Conservation (phyloP, 2,797 vertebrate genomes). For the Gallirallus australis region DNA sequence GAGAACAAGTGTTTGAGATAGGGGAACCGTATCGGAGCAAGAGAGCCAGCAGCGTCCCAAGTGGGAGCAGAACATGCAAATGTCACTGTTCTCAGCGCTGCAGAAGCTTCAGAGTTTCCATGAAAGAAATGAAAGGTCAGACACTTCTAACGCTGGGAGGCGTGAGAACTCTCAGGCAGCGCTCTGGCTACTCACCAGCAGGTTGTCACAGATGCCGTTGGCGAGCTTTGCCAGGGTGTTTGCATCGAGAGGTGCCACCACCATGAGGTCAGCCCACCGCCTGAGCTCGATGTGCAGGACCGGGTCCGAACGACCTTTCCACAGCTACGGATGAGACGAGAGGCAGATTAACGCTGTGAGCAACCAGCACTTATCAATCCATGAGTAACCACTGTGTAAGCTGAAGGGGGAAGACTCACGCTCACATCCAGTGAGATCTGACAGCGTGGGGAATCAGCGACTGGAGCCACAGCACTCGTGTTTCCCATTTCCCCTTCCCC, state of each 20-base stretch:
- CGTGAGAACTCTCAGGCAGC: not conserved
- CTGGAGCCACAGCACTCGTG: not conserved
- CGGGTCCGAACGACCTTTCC: slow-evolving; percentile 88
- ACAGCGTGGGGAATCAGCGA: not conserved
- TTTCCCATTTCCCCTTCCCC: not conserved
- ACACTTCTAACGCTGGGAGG: not conserved
- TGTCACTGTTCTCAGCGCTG: not conserved
- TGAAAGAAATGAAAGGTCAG: not conserved
- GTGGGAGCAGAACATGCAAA: not conserved
- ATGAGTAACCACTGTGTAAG: not conserved
- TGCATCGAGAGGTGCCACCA: slow-evolving; percentile 94
- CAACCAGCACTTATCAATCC: not conserved
- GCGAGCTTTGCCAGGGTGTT: slow-evolving; percentile 96
- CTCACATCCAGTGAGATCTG: not conserved
- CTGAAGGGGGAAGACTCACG: not conserved
- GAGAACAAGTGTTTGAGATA: not conserved
- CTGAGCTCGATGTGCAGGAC: slow-evolving; percentile 95
- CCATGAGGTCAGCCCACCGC: slow-evolving; percentile 92
- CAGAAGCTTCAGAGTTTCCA: not conserved
- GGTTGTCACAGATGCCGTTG: slow-evolving; percentile 94
- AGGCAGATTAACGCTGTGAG: not conserved
- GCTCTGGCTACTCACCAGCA: slow-evolving; percentile 84
- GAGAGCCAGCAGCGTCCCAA: not conserved
- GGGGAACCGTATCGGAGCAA: not conserved
- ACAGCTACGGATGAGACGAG: slow-evolving; percentile 79